Evolutionary conservation across 2,113 vertebrate genomes (phyloP).

Genomic region (Dicrurus megarhynchus): DNA sequence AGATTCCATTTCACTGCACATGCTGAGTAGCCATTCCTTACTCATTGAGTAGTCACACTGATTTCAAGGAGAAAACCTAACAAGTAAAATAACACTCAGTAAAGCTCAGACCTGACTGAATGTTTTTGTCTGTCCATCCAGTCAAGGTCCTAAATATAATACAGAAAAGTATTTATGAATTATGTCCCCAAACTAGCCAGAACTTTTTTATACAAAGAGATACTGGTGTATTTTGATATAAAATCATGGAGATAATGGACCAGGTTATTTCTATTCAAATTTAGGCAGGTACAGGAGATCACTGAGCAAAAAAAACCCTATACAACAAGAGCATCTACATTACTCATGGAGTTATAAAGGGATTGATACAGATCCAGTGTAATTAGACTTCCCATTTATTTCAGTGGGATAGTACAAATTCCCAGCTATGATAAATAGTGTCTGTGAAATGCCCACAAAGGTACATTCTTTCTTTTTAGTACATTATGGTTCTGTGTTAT

Average conservation of each 20-base stretch:
- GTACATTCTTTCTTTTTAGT: background rate
- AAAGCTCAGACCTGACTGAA: background rate
- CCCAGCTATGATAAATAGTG: background rate
- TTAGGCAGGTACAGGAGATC: background rate
- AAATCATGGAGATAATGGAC: background rate
- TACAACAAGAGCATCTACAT: background rate
- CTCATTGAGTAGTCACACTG: background rate
- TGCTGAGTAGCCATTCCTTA: background rate
- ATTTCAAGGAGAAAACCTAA: background rate
- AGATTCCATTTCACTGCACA: slow-evolving; percentile 4
- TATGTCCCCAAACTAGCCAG: background rate
- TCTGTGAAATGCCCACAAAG: background rate
- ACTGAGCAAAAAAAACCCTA: background rate
- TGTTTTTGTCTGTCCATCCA: background rate
- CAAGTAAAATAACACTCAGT: background rate
- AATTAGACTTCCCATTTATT: background rate
- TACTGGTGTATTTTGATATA: background rate
- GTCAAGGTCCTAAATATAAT: background rate
- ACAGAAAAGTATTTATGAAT: background rate
- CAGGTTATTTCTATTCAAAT: background rate
- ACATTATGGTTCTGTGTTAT: fast-evolving
- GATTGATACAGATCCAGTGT: background rate
- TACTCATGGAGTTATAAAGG: background rate
- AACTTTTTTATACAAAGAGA: background rate
- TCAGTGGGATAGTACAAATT: background rate